Base-by-base conservation (phyloP, 2,797 vertebrate genomes). In the Rhabdomys pumilio region DNA sequence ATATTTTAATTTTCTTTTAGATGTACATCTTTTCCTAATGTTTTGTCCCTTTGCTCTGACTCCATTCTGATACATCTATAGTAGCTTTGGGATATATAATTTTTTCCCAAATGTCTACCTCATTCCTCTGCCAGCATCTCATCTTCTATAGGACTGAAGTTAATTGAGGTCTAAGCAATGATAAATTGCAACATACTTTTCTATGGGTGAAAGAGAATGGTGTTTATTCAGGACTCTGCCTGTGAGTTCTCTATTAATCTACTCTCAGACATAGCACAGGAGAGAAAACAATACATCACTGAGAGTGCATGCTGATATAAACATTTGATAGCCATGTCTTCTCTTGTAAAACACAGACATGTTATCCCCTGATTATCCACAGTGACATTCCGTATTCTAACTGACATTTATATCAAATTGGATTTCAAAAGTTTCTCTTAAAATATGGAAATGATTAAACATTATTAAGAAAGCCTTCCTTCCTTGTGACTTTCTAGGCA, bases 401-500 rank as follows among this genome's bases (percentile, higher is more conserved):
- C n/a, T 87, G 69, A 94, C 79, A 93, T 75, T 31, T 53, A 91
- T 44, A 44, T 96, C 82, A 97, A 92, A 95, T 92, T 24, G 83
- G 69, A 86, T 83, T 93, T 86, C 29, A 89, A 63, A 96, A 83
- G 79, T 89, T n/a, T 22, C n/a, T 93, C 93, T 89, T 93, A 89
- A 89, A 93, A 91, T 84, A 81, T 96, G 92, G 38, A 88, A 96
- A 67, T 80, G 65, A 93, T 26, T 89, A 91, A 50, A 63, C 31
- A 77, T 95, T 94, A 91, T 38, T 67, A 81, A 94, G 63, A 89
- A 96, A 77, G 19, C 0, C 57, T 89, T 93, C 0, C 53, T 83
- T 94, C 41, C 38, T 93, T 12, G 29, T 91, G 69, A 88, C 50
- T 72, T 77, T 93, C 59, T 88, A 67, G 83, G 65, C n/a, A 77